phyloP scores from a whole-genome alignment of 2,797 vertebrate species.

The Sciurus vulgaris region DNA sequence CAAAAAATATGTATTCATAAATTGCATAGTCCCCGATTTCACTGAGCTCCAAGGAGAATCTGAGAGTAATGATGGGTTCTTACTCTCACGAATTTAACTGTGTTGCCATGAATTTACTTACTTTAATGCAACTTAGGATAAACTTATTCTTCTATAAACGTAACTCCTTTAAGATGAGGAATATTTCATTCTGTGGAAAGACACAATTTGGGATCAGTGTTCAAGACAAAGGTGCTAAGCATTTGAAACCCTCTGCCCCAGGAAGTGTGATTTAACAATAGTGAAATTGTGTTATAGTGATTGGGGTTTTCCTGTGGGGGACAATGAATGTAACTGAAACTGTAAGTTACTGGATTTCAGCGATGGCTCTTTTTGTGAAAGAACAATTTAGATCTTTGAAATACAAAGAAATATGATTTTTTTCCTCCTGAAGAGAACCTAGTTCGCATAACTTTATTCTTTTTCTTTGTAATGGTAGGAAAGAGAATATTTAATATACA shows the following conservation, averaged over 20 bases:
- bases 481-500: constrained; percentile 57
- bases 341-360: constrained; percentile 55
- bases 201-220: constrained; percentile 54
- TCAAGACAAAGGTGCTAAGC: constrained; percentile 51
- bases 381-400: constrained; percentile 45
- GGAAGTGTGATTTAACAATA: constrained; percentile 64
- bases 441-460: constrained; percentile 41
- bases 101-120: constrained; percentile 67
- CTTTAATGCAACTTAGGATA: constrained; percentile 70
- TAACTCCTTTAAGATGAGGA: constrained; percentile 70
- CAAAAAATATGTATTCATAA: constrained; percentile 68
- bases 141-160: constrained; percentile 64
- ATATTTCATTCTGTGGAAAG: constrained; percentile 64
- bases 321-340: constrained; percentile 46
- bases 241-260: constrained; percentile 43
- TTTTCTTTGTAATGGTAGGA: neutral
- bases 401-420: constrained; percentile 53
- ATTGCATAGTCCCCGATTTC: constrained; percentile 73
- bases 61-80: constrained; percentile 77
- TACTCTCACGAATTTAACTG: constrained; percentile 74
- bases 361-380: constrained; percentile 40
- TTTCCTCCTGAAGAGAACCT: constrained; percentile 25
- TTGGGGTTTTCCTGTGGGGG: neutral
- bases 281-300: constrained; percentile 10
- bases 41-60: constrained; percentile 71